These are phyloP conservation scores for Azemiops feae DNA, from an alignment of 2,113 vertebrate species.

Conservation along the genomic window DNA sequence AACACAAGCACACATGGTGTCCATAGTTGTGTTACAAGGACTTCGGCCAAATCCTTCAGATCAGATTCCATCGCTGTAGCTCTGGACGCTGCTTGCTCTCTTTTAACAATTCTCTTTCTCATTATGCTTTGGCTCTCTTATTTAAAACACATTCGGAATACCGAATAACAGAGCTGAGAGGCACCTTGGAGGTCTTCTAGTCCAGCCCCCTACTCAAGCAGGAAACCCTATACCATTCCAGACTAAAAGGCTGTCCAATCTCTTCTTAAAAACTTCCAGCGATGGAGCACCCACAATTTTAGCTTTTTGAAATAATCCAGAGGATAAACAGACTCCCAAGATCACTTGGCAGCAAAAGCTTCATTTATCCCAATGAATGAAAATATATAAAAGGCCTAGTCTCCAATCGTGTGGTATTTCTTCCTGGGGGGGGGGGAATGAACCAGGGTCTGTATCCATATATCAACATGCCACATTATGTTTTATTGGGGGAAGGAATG, in stretches of 20 bases:
- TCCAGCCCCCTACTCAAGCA: no score
- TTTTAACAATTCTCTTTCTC: not conserved
- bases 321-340: not conserved
- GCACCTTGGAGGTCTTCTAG: no score
- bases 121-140: not conserved
- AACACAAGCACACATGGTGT: not conserved
- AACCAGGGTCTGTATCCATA: not conserved
- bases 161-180: no score
- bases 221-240: no score
- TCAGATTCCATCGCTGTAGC: not conserved
- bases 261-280: no score
- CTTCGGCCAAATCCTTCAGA: not conserved
- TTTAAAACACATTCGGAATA: not conserved
- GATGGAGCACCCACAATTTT: no score
- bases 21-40: not conserved
- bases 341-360: not conserved
- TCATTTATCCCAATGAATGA: not conserved
- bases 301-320: not conserved
- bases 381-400: conserved; percentile 11
- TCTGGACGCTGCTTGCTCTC: not conserved
- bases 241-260: no score
- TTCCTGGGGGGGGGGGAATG: not conserved
- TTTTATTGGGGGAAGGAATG: not conserved
- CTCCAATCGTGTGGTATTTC: not conserved
- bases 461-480: not conserved